Percentiles rank a stretch among this genome's conserved stretches.
These are phyloP conservation scores for Pseudococcus jackbeardsleyi DNA, from an alignment of 2,888 invertebrate species.

Conservation along the genomic window DNA sequence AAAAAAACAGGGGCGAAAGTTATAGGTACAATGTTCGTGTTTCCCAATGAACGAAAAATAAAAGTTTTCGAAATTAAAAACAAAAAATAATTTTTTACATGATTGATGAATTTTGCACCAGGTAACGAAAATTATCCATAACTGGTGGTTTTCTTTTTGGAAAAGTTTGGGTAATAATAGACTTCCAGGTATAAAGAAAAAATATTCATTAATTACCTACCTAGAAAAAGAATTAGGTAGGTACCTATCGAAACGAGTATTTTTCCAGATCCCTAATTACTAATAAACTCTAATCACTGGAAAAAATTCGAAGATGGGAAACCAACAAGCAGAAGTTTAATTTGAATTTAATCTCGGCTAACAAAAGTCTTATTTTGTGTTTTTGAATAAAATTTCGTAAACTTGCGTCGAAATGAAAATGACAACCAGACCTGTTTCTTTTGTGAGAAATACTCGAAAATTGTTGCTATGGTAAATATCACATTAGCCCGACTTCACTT, in stretches of 20 bases:
- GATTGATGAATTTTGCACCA: background rate
- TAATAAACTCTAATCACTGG: background rate
- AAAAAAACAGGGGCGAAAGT: too few species aligned
- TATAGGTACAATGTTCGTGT: background rate
- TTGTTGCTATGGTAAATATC: conserved; percentile 45
- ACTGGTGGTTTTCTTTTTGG: background rate
- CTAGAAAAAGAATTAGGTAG: background rate
- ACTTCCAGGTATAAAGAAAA: background rate
- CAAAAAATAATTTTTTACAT: background rate
- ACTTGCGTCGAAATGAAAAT: background rate
- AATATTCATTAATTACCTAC: background rate
- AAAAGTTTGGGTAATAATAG: background rate
- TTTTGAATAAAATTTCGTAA: conserved; percentile 1
- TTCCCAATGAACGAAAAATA: background rate
- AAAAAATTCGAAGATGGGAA: background rate
- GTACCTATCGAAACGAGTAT: too few species aligned
- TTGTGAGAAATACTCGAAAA: conserved; percentile 25
- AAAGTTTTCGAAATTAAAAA: background rate
- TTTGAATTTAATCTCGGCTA: background rate
- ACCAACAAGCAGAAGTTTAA: background rate
- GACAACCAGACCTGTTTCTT: background rate
- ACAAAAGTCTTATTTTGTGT: background rate
- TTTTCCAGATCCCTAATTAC: background rate
- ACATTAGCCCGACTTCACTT: background rate
- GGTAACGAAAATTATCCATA: background rate